Percentiles rank a stretch among this genome's conserved stretches.
Conservation (phyloP, 2,113 vertebrate genomes). For the Ochotona curzoniae region DNA sequence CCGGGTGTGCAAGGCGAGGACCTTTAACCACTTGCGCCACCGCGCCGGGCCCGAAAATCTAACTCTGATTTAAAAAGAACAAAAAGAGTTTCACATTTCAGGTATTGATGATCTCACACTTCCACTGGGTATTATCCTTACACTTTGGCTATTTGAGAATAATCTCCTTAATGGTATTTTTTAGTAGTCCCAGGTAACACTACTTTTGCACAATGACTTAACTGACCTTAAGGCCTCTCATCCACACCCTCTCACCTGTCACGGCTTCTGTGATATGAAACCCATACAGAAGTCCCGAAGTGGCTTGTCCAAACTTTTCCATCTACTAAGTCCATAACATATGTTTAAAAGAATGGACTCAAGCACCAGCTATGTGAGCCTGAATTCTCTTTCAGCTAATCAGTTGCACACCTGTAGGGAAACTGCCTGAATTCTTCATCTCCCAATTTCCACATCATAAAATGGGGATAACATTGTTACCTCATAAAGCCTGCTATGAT, state of each 20-base stretch:
- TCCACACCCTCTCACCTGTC: background rate
- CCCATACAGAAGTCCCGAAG: background rate
- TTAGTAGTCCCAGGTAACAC: background rate
- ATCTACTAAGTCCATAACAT: background rate
- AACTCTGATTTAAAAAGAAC: too few species aligned
- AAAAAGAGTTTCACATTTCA: background rate
- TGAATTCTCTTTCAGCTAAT: background rate
- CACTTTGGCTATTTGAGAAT: constrained; percentile 36
- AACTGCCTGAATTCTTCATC: background rate
- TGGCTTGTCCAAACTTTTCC: background rate
- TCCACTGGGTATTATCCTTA: background rate
- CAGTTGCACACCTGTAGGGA: background rate
- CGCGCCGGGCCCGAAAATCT: too few species aligned
- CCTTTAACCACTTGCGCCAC: too few species aligned
- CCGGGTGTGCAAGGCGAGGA: too few species aligned
- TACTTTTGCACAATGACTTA: background rate
- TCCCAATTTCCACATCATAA: constrained; percentile 8
- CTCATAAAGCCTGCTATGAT: background rate
- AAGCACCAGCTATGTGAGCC: background rate
- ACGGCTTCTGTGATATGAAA: background rate
- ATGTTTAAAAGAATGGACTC: constrained; percentile 33
- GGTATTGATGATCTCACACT: background rate
- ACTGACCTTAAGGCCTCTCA: background rate
- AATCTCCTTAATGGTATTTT: constrained; percentile 10
- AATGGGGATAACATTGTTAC: background rate